A percentile compares a stretch with the other conserved stretches of the same genome.
phyloP scores from a whole-genome alignment of 2,113 vertebrate species.

The Accipiter cooperii region DNA sequence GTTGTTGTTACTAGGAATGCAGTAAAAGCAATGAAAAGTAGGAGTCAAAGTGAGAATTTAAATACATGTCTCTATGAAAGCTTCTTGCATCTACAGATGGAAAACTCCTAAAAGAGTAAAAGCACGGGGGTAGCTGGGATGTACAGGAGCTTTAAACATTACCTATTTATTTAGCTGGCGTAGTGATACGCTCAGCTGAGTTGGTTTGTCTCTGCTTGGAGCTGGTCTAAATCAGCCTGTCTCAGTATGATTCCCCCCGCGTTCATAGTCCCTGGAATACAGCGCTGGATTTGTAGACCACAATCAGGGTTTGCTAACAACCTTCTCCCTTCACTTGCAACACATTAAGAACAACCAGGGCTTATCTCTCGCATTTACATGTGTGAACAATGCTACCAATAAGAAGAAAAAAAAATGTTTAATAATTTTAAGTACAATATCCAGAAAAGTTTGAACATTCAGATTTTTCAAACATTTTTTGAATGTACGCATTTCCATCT shows the following conservation, averaged over 20 bases:
- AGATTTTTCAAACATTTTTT: not conserved
- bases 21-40: not conserved
- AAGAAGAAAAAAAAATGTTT: not conserved
- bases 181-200: not conserved
- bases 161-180: not conserved
- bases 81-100: not conserved
- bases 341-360: not conserved
- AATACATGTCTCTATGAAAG: not conserved
- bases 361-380: not conserved
- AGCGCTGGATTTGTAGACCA: not conserved
- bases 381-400: not conserved
- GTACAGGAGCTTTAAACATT: not conserved
- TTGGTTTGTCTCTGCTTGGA: not conserved
- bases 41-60: not conserved
- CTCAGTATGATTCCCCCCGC: not conserved
- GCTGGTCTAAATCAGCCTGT: not conserved
- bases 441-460: not conserved
- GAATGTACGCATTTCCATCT: not conserved
- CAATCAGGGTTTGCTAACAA: not conserved
- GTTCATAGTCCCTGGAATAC: not conserved
- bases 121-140: not conserved
- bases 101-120: not conserved
- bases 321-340: not conserved
- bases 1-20: not conserved
- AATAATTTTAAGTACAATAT: not conserved